phyloP scores from a whole-genome alignment of 1,140 invertebrate genomes.

The Heliconius melpomene region DNA sequence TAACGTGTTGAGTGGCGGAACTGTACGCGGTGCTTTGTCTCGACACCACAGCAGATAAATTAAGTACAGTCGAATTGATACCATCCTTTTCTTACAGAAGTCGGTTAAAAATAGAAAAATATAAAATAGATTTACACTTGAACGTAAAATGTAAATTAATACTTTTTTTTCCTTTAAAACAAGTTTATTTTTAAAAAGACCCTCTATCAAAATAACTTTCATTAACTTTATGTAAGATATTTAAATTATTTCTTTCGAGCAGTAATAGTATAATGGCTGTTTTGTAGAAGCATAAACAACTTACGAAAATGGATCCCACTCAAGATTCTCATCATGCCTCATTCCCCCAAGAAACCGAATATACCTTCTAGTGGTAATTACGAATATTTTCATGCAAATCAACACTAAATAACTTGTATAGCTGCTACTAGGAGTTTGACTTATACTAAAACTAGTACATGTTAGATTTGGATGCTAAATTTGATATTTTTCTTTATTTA shows the following conservation, averaged over 20 bases:
- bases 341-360: not conserved
- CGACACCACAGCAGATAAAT: not conserved
- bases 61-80: no score
- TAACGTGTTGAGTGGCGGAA: not conserved
- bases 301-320: slow-evolving; percentile 9
- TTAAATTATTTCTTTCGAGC: not conserved
- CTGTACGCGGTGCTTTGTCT: not conserved
- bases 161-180: no score
- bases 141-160: no score
- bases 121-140: no score
- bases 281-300: not conserved
- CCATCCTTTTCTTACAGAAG: no score
- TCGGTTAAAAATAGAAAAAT: no score
- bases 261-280: not conserved
- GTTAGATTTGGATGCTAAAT: not conserved
- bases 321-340: not conserved
- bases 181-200: no score
- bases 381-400: slow-evolving; percentile 7
- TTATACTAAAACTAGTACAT: not conserved
- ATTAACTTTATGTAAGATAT: not conserved
- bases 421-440: not conserved
- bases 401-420: not conserved
- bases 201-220: no score
- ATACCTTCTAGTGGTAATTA: not conserved
- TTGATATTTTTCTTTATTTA: no score